A percentile compares a stretch with the other conserved stretches of the same genome.
Conservation (phyloP, 2,888 invertebrate species). For the Penaeus monodon region DNA sequence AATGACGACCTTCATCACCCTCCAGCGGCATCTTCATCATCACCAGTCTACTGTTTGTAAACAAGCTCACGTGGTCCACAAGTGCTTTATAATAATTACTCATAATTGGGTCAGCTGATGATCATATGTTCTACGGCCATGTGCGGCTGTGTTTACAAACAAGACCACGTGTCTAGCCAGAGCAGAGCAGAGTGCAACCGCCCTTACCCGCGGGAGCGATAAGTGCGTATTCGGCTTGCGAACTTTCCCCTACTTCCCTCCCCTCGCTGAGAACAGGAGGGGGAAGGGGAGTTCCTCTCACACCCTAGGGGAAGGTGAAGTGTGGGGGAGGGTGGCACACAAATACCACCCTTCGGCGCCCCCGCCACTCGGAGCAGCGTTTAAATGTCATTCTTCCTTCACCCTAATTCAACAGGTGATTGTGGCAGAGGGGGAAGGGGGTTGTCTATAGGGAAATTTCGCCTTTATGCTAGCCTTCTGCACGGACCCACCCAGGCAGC, state of each 20-base stretch:
- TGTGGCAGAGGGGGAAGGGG: constrained; percentile 9
- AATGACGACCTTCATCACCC: background rate
- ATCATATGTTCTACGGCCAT: constrained; percentile 9
- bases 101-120: constrained; percentile 4
- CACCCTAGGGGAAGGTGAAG: constrained; percentile 36
- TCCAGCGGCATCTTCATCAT: background rate
- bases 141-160: constrained; percentile 42
- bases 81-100: background rate
- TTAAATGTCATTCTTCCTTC: constrained; percentile 44
- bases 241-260: constrained; percentile 40
- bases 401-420: constrained; percentile 49
- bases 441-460: constrained; percentile 18
- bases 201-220: background rate
- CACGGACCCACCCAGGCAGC: constrained; percentile 1
- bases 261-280: constrained; percentile 29
- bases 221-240: constrained; percentile 34
- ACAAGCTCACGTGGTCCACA: constrained; percentile 7
- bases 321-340: constrained; percentile 37
- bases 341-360: constrained; percentile 22
- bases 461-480: background rate
- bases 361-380: constrained; percentile 9
- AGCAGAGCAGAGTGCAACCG: background rate
- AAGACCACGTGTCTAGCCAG: constrained; percentile 25
- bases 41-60: constrained; percentile 23
- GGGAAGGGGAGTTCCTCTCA: constrained; percentile 35